These are phyloP conservation scores for Drosophila demipolita DNA, from an alignment of 2,888 invertebrate species.

Conservation along the genomic window DNA sequence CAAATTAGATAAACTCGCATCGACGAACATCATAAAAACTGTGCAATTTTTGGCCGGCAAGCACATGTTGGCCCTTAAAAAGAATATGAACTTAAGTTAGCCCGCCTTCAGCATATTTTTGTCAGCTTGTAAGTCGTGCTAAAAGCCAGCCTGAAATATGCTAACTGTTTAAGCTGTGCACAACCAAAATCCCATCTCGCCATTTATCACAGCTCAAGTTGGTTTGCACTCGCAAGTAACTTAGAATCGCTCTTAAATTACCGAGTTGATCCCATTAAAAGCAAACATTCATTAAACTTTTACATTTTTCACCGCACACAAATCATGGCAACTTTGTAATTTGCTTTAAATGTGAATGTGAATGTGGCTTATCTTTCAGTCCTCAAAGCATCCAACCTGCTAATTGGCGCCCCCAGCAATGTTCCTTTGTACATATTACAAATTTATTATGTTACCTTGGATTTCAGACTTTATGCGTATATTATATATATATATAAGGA, in stretches of 20 bases:
- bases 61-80: conserved; percentile 34
- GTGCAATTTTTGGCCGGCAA: conserved; percentile 31
- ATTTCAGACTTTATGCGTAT: conserved; percentile 18
- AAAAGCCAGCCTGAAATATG: neutral
- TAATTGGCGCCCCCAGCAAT: conserved; percentile 57
- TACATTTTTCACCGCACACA: conserved; percentile 38
- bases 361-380: conserved; percentile 44
- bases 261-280: conserved; percentile 10
- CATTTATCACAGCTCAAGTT: conserved; percentile 27
- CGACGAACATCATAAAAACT: conserved; percentile 55
- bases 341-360: conserved; percentile 25
- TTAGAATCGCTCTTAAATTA: conserved; percentile 31
- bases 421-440: neutral
- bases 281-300: conserved; percentile 52
- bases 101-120: neutral
- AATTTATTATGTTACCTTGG: conserved; percentile 18
- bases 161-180: neutral
- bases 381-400: conserved; percentile 35
- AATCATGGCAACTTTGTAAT: conserved; percentile 32
- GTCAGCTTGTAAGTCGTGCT: neutral
- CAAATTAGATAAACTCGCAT: conserved; percentile 36
- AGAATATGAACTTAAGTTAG: conserved; percentile 31
- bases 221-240: conserved; percentile 10
- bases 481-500: neutral
- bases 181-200: conserved; percentile 4